Evolutionary conservation across 2,113 vertebrate genomes (phyloP).

Genomic region (Pterocles gutturalis): DNA sequence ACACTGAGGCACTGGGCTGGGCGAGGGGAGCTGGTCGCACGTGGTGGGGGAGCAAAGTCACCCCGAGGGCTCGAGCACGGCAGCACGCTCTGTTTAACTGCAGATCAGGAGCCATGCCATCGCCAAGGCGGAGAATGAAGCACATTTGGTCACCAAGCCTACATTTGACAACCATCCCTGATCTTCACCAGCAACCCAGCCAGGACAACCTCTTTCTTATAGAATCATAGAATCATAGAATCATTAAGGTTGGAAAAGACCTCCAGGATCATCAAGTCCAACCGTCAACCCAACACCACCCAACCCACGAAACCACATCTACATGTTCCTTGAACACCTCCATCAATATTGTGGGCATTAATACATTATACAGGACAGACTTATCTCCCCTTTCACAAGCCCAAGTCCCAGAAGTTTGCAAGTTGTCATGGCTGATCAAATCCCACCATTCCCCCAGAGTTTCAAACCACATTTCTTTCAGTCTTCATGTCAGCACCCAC

Average conservation of each 20-base stretch:
- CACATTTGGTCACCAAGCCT: neutral
- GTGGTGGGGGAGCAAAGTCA: neutral
- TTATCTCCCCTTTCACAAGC: neutral
- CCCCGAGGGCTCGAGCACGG: neutral
- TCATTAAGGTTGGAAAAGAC: too few species aligned
- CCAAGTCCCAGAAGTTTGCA: neutral
- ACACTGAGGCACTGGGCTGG: neutral
- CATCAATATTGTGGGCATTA: too few species aligned
- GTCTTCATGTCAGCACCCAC: neutral
- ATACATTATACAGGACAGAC: too few species aligned
- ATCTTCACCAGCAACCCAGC: neutral
- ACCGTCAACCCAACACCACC: too few species aligned
- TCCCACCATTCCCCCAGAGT: neutral
- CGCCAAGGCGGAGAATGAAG: neutral
- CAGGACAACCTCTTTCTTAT: neutral
- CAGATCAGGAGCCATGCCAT: fast-evolving
- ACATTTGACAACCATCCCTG: neutral
- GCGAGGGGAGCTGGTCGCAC: fast-evolving
- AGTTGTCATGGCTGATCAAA: neutral
- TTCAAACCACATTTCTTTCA: neutral
- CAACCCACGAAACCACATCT: too few species aligned
- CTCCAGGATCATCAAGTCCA: too few species aligned
- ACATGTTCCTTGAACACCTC: too few species aligned
- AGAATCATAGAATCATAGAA: too few species aligned
- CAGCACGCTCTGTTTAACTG: neutral